These are phyloP conservation scores for Diuraphis noxia DNA, from an alignment of 1,140 invertebrate genomes.

Conservation along the genomic window DNA sequence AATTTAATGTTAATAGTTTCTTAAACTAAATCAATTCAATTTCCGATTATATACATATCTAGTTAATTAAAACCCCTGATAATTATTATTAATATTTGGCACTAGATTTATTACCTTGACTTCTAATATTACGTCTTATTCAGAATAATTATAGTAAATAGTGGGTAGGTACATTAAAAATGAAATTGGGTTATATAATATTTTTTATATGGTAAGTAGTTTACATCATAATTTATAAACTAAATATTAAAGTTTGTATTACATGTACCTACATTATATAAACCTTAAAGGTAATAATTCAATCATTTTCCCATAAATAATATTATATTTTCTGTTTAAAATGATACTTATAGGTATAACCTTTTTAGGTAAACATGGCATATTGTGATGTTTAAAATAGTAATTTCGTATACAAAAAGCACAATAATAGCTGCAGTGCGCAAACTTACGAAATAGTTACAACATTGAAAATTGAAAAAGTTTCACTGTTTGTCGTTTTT, in stretches of 20 bases:
- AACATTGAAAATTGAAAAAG: neutral
- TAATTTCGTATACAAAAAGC: neutral
- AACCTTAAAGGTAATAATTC: neutral
- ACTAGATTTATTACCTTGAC: neutral
- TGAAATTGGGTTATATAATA: neutral
- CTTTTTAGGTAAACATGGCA: neutral
- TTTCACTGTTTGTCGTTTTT: neutral
- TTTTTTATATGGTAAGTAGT: neutral
- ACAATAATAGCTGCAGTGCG: constrained; percentile 12
- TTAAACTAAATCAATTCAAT: constrained; percentile 1
- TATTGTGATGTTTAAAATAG: neutral
- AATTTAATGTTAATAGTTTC: neutral
- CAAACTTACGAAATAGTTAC: neutral
- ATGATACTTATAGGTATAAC: neutral
- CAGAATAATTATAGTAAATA: neutral
- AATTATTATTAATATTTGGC: neutral
- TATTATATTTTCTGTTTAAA: neutral
- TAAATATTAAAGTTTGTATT: neutral
- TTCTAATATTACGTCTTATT: neutral
- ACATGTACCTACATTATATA: neutral
- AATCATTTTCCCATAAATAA: neutral
- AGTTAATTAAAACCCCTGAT: neutral
- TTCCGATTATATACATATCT: neutral
- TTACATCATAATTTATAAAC: neutral
- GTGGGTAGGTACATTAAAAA: neutral